Conservation (phyloP, 2,797 vertebrate genomes). For the Chrysocyon brachyurus region DNA sequence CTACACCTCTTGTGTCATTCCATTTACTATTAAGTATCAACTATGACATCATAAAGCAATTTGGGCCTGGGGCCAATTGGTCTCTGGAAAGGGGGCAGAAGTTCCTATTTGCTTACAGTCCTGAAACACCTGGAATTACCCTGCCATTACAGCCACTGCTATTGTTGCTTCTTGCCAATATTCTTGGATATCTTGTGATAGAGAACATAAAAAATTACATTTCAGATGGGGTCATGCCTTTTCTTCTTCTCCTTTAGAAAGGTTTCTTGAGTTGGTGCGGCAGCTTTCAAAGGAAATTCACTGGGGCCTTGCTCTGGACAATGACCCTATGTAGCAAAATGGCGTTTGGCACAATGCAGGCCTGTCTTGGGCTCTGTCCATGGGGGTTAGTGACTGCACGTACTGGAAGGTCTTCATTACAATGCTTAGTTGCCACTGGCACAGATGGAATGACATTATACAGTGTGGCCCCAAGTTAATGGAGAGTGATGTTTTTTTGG, state of each 20-base stretch:
- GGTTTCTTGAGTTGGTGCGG: not conserved
- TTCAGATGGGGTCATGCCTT: constrained; percentile 81
- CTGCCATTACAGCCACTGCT: not conserved
- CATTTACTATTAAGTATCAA: not conserved
- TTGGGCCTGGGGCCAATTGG: not conserved
- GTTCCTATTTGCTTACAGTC: constrained; percentile 49
- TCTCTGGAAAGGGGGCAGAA: not conserved
- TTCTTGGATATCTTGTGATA: constrained; percentile 44
- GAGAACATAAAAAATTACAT: constrained; percentile 81
- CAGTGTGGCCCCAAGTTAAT: constrained; percentile 71
- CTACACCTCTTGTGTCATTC: not conserved
- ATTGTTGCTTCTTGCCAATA: constrained; percentile 12
- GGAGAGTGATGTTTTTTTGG: constrained; percentile 56
- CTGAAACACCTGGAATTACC: not conserved
- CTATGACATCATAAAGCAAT: constrained; percentile 10
- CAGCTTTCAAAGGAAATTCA: constrained; percentile 76
- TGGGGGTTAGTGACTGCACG: not conserved
- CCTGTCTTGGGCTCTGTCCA: constrained; percentile 61
- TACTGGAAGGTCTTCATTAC: constrained; percentile 61
- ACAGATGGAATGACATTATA: constrained; percentile 68
- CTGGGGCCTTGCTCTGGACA: constrained; percentile 63
- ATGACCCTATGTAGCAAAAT: constrained; percentile 73
- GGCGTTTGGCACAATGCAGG: not conserved
- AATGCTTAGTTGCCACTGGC: not conserved
- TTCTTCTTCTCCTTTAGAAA: constrained; percentile 70